Evolutionary conservation across 2,797 vertebrate genomes (phyloP).

Genomic region (Aselliscus stoliczkanus): DNA sequence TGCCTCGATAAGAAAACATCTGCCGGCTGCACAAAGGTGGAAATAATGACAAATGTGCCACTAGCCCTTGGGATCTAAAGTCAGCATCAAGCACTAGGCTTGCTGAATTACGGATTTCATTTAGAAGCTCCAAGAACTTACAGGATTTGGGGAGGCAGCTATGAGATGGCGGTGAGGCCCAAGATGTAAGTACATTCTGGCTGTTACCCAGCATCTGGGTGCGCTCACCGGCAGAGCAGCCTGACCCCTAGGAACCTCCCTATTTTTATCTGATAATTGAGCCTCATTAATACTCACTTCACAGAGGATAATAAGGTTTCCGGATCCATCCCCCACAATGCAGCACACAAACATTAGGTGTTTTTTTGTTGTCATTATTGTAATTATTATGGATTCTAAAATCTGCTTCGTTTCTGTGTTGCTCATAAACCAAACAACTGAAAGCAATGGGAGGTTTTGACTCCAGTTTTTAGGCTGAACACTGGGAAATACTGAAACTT

Average conservation of each 20-base stretch:
- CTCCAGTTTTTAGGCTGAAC: neutral
- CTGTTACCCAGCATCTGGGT: neutral
- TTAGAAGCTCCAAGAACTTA: neutral
- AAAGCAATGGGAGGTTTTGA: neutral
- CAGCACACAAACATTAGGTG: neutral
- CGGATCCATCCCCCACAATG: neutral
- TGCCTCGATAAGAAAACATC: neutral
- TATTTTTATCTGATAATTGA: neutral
- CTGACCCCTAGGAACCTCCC: neutral
- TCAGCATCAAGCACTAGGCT: neutral
- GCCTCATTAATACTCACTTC: neutral
- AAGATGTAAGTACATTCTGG: neutral
- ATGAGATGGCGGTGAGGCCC: neutral
- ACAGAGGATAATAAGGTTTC: neutral
- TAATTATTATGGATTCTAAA: neutral
- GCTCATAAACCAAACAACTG: neutral
- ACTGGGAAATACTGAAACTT: neutral
- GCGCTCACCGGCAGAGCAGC: fast-evolving
- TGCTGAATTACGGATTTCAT: neutral
- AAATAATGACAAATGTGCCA: neutral
- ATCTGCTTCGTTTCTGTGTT: neutral
- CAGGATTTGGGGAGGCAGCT: neutral
- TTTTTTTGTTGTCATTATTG: neutral
- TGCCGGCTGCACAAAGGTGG: neutral
- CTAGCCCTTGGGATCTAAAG: neutral